Evolutionary conservation across 1,140 invertebrate genomes (phyloP), one percentile per base, ranked within the genome.

Genomic region (Onthophagus taurus): DNA sequence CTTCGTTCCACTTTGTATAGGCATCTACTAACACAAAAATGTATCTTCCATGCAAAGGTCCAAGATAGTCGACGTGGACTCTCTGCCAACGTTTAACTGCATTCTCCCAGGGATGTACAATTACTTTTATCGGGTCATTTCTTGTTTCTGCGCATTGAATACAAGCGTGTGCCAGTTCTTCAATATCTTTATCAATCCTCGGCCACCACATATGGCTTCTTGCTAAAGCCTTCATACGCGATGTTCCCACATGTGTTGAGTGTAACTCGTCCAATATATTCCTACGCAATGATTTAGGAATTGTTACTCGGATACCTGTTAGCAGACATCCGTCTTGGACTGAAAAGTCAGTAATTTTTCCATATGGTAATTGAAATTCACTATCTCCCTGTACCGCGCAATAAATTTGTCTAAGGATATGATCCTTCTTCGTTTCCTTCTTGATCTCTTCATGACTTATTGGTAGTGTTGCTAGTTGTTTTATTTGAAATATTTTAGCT

Each of bases 11-110:
- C 45, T 61, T 57, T 3, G 31, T 30, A 35, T 49, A 50, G 1
- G 55, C 31, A 47, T 60, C 57, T 1, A 55, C 24, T n/a, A 61
- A 8, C 9, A 61, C 44, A 6, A 61, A 17, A 45, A 47, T 57
- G 17, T 47, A 41, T 31, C 24, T 46, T 30, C 35, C 31, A 16
- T 12, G 20, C 11, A 50, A 12, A 16, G 54, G 56, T 2, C 57
- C 55, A 2, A 54, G 39, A 46, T 52, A 60, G 46, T 64, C 59
- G 1, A 55, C 33, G 35, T 62, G 53, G 3, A 64, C 31, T 21
- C 56, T 37, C 6, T 52, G 24, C 26, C 42, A 52, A 33, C 26
- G 38, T 16, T 26, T 18, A 12, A 13, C 21, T 13, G 46, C 12
- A 4, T 33, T 2, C 8, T 43, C 12, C 46, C 39, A 43, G 9